These are phyloP conservation scores for Gila orcuttii DNA, from an alignment of 2,113 vertebrate species.

Conservation along the genomic window DNA sequence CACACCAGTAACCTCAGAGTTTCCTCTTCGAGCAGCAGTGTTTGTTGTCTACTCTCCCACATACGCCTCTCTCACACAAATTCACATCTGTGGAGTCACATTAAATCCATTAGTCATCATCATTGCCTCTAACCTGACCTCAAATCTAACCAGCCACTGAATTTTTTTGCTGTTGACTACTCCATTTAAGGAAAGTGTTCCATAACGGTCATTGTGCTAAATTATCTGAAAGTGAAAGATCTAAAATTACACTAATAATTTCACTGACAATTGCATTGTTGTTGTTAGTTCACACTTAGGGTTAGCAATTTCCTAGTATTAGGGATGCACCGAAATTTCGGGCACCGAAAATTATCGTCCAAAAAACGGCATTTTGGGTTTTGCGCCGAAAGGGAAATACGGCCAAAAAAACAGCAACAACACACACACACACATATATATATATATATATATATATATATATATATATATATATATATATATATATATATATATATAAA, in stretches of 20 bases:
- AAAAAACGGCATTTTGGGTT: too few species aligned
- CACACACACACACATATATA: too few species aligned
- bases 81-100: background rate
- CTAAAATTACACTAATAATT: background rate
- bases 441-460: too few species aligned
- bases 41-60: slow-evolving; percentile 24
- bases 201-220: too few species aligned
- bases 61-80: slow-evolving; percentile 34
- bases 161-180: background rate
- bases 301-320: too few species aligned
- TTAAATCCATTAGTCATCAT: slow-evolving; percentile 1
- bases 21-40: slow-evolving; percentile 4
- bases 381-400: too few species aligned
- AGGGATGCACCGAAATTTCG: too few species aligned
- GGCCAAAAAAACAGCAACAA: too few species aligned
- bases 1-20: slow-evolving; percentile 23
- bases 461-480: too few species aligned
- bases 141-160: background rate
- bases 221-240: background rate
- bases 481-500: too few species aligned
- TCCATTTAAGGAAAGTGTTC: background rate
- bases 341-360: too few species aligned
- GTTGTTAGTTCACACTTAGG: too few species aligned
- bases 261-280: background rate
- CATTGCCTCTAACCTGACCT: background rate